Conservation (phyloP, 2,888 invertebrate species). For the Vesta saturnalis region DNA sequence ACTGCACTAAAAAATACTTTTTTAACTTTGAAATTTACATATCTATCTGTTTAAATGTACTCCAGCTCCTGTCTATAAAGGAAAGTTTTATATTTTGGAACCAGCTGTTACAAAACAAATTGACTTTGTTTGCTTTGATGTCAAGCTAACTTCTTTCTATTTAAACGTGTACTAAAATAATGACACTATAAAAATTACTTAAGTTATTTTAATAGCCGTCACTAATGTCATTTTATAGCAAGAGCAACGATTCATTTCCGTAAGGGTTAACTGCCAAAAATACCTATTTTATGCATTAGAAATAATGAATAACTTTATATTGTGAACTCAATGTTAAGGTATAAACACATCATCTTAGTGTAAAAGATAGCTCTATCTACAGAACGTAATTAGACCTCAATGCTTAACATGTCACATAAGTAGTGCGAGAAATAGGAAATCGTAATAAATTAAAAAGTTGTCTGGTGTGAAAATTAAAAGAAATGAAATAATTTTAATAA, state of each 20-base stretch:
- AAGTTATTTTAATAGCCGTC: neutral
- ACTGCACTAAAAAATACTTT: slow-evolving; percentile 25
- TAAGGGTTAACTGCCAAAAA: too few relatives aligned
- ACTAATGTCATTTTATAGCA: neutral
- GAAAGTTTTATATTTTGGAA: slow-evolving; percentile 12
- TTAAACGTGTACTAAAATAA: neutral
- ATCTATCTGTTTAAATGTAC: slow-evolving; percentile 15
- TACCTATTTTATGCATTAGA: neutral
- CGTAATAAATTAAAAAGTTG: too few relatives aligned
- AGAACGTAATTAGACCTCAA: too few relatives aligned
- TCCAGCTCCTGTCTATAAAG: slow-evolving; percentile 15
- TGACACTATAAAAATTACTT: slow-evolving; percentile 7
- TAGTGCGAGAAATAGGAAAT: too few relatives aligned
- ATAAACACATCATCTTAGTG: too few relatives aligned
- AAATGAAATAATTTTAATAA: too few relatives aligned
- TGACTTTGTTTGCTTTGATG: slow-evolving; percentile 10
- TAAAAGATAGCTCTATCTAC: too few relatives aligned
- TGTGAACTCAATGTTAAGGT: too few relatives aligned
- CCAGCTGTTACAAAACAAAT: slow-evolving; percentile 18
- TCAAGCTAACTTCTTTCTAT: slow-evolving; percentile 3
- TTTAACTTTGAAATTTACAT: slow-evolving; percentile 23
- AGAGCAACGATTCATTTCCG: neutral
- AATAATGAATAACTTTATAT: too few relatives aligned
- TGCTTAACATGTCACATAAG: too few relatives aligned
- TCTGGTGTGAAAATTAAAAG: too few relatives aligned